Base-by-base conservation (phyloP, 1,140 invertebrate species). In the Kradibia gibbosae region DNA sequence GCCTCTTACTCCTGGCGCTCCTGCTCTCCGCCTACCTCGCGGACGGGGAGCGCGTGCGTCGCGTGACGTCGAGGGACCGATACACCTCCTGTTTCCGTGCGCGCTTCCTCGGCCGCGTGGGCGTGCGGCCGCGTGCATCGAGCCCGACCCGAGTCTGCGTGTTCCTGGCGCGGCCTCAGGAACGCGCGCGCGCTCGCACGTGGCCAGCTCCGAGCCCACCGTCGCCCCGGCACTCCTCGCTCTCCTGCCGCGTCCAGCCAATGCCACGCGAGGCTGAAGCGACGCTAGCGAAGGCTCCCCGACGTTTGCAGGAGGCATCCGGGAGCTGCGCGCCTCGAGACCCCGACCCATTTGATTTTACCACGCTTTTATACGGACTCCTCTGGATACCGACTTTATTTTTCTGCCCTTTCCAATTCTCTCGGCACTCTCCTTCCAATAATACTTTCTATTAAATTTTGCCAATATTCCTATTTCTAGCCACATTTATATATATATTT, bases 1-100 rank as follows among this genome's bases (percentile, higher is more conserved):
- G 11, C 34, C 65, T 77, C 57, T 42, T 42, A 77, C 74, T 48
- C 74, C 34, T 65, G 36, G 25, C 67, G 67, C 67, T 53, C 42
- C 42, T 28, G 1, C 57, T 34, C 28, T 25, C 57, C 28, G n/a
- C n/a, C n/a, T n/a, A n/a, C n/a, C n/a, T n/a, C n/a, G n/a, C n/a
- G 17, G 2, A 36, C 34, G 34, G n/a, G n/a, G 28, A 39, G 36
- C 62, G 62, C 36, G 62, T 67, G 34, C 62, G 34, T n/a, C 34
- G 62, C 70, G 48, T 50, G 71, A 50, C 36, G 28, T 42, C 70
- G 39, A 17, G 5, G 22, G 10, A 1, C 45, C 28, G 50, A 53
- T 53, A 53, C 50, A 8, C 22, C 50, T 11, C 50, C 22, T 22
- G 13, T 20, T 53, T 20, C 50, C 45, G 10, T 53, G 50, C 22